Percentiles rank a stretch among this genome's conserved stretches.
phyloP scores from a whole-genome alignment of 2,113 vertebrate genomes.

The Phalacrocorax pelagicus region DNA sequence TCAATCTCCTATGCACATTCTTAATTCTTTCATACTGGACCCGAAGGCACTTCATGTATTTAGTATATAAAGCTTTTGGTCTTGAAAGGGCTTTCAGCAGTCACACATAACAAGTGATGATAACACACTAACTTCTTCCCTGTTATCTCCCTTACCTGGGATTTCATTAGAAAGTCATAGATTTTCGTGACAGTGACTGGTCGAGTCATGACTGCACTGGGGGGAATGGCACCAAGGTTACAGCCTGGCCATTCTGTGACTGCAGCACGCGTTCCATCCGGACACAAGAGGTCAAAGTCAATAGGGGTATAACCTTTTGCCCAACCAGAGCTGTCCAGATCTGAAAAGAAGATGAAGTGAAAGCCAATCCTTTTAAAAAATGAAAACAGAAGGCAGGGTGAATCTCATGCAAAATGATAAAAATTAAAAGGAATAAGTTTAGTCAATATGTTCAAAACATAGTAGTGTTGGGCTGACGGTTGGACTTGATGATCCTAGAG shows the following conservation, averaged over 20 bases:
- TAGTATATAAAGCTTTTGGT: not conserved
- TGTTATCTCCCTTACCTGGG: slow-evolving; percentile 75
- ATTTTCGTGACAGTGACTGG: slow-evolving; percentile 83
- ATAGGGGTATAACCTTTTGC: slow-evolving; percentile 63
- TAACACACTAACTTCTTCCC: not conserved
- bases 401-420: not conserved
- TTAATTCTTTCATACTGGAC: not conserved
- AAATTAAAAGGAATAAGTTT: not conserved
- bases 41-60: not conserved
- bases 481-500: too few species aligned
- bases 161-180: slow-evolving; percentile 84
- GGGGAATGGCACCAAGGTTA: slow-evolving; percentile 83
- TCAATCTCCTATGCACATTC: not conserved
- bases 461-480: too few species aligned
- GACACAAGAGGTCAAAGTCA: slow-evolving; percentile 86
- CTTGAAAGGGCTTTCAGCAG: not conserved
- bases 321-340: slow-evolving; percentile 81
- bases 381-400: not conserved
- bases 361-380: not conserved
- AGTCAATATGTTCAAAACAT: not conserved
- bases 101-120: not conserved
- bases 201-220: slow-evolving; percentile 84
- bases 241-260: slow-evolving; percentile 84
- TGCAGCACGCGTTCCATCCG: slow-evolving; percentile 72
- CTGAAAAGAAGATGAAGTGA: slow-evolving; percentile 57